These are phyloP conservation scores for Drosophila dives DNA, from an alignment of 2,888 invertebrate species.

Conservation along the genomic window DNA sequence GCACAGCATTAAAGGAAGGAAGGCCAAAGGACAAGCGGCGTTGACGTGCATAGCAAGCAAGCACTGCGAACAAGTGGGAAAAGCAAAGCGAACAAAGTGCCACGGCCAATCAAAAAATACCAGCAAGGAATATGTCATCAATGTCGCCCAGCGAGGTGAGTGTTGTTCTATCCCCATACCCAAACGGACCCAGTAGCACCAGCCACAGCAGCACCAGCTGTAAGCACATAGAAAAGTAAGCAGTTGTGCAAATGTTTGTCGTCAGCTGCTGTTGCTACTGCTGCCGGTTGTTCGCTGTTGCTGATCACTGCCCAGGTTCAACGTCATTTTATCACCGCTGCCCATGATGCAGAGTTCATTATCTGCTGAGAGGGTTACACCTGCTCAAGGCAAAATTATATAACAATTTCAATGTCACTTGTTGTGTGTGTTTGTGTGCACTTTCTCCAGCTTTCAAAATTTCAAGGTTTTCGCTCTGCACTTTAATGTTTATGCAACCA, in stretches of 20 bases:
- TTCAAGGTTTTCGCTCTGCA: conserved; percentile 16
- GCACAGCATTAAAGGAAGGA: conserved; percentile 20
- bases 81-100: conserved; percentile 37
- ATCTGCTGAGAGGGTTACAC: conserved; percentile 8
- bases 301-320: conserved; percentile 42
- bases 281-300: conserved; percentile 12
- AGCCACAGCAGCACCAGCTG: conserved; percentile 6
- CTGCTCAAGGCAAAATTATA: conserved; percentile 25
- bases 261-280: conserved; percentile 27
- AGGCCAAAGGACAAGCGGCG: conserved; percentile 14
- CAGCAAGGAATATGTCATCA: conserved; percentile 71
- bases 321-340: conserved; percentile 63
- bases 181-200: not conserved
- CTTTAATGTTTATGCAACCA: conserved; percentile 54
- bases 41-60: conserved; percentile 28
- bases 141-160: conserved; percentile 82
- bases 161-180: conserved; percentile 8
- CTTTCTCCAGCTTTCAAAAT: conserved; percentile 26
- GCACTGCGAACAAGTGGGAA: conserved; percentile 36
- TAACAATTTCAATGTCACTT: conserved; percentile 30
- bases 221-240: conserved; percentile 2
- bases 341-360: conserved; percentile 29
- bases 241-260: conserved; percentile 71
- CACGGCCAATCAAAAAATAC: conserved; percentile 37
- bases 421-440: conserved; percentile 3